Conservation (phyloP, 1,140 invertebrate species). For the Drosophila erecta region DNA sequence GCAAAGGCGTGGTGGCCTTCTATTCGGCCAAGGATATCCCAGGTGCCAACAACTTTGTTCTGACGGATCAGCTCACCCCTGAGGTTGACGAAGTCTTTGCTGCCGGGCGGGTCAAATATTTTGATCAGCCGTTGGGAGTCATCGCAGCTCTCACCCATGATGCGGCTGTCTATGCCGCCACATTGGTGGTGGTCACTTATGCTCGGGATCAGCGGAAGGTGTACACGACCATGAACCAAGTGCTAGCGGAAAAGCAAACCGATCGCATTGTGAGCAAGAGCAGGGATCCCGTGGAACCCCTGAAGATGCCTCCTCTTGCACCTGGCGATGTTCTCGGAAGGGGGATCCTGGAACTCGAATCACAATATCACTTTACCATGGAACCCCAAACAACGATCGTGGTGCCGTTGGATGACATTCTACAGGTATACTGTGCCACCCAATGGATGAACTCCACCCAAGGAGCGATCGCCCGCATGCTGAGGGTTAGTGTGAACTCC, state of each 20-base stretch:
- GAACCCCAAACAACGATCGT: slow-evolving; percentile 88
- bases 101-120: slow-evolving; percentile 86
- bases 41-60: slow-evolving; percentile 87
- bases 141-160: slow-evolving; percentile 88
- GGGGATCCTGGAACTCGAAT: slow-evolving; percentile 72
- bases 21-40: slow-evolving; percentile 90
- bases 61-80: slow-evolving; percentile 38
- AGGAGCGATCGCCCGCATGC: slow-evolving; percentile 86
- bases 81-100: slow-evolving; percentile 85
- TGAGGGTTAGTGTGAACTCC: slow-evolving; percentile 86
- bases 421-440: slow-evolving; percentile 87
- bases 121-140: slow-evolving; percentile 90
- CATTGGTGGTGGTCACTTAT: slow-evolving; percentile 89
- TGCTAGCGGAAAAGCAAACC: slow-evolving; percentile 87
- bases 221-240: slow-evolving; percentile 84
- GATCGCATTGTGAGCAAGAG: slow-evolving; percentile 87
- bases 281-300: not conserved
- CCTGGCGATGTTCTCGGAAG: slow-evolving; percentile 41
- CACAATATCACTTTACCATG: slow-evolving; percentile 86
- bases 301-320: not conserved
- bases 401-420: slow-evolving; percentile 86
- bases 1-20: slow-evolving; percentile 90
- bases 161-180: slow-evolving; percentile 87
- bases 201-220: slow-evolving; percentile 36
- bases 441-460: slow-evolving; percentile 90